Evolutionary conservation across 2,888 invertebrate species (phyloP).

Genomic region (Apotomis capreana): DNA sequence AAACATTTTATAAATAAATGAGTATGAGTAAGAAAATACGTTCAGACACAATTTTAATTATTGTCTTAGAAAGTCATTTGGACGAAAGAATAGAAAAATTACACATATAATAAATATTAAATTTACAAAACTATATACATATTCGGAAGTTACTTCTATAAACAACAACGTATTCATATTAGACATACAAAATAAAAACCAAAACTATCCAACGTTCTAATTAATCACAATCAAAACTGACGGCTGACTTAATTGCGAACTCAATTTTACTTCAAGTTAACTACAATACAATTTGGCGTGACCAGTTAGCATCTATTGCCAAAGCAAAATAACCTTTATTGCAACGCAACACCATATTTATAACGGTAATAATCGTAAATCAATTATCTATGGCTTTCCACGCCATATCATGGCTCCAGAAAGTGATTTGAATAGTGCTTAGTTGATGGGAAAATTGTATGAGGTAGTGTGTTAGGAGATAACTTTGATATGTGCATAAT

Average conservation of each 20-base stretch:
- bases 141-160: too few species aligned
- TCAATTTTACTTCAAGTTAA: slow-evolving; percentile 27
- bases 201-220: background rate
- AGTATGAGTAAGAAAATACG: too few species aligned
- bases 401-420: slow-evolving; percentile 32
- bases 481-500: slow-evolving; percentile 34
- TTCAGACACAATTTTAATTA: too few species aligned
- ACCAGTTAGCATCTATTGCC: slow-evolving; percentile 7
- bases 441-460: slow-evolving; percentile 41
- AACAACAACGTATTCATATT: background rate
- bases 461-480: slow-evolving; percentile 27
- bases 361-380: slow-evolving; percentile 37
- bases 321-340: slow-evolving; percentile 21
- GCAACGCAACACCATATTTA: slow-evolving; percentile 27
- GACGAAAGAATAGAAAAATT: too few species aligned
- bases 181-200: background rate
- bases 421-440: slow-evolving; percentile 39
- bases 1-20: too few species aligned
- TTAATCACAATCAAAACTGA: slow-evolving; percentile 32
- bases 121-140: too few species aligned
- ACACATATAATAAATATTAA: too few species aligned
- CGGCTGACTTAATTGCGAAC: slow-evolving; percentile 19
- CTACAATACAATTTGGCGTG: slow-evolving; percentile 33
- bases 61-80: too few species aligned
- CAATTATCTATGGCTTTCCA: slow-evolving; percentile 41